These are phyloP conservation scores for Cryptocheilus praepositus DNA, from an alignment of 2,888 invertebrate species.

Conservation along the genomic window DNA sequence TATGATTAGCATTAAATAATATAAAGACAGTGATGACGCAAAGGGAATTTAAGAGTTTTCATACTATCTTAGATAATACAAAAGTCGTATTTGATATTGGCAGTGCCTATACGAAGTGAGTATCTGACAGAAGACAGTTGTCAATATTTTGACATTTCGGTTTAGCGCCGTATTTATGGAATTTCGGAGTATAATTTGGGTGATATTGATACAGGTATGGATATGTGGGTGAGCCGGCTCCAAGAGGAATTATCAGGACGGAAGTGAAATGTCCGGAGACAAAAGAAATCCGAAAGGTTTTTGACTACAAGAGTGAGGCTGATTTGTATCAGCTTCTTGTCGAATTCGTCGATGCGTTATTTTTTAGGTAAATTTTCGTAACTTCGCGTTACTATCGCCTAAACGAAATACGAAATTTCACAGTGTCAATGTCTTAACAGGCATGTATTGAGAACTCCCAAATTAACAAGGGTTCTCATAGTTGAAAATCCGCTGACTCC, in stretches of 20 bases:
- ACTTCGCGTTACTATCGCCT: not conserved
- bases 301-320: slow-evolving; percentile 80
- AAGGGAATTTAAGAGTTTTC: slow-evolving; percentile 85
- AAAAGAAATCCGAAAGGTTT: slow-evolving; percentile 79
- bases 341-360: slow-evolving; percentile 90
- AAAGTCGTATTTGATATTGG: slow-evolving; percentile 94
- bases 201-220: slow-evolving; percentile 82
- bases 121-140: slow-evolving; percentile 8
- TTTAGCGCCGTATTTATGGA: slow-evolving; percentile 1
- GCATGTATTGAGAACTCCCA: slow-evolving; percentile 92
- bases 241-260: slow-evolving; percentile 90
- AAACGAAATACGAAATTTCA: not conserved
- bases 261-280: slow-evolving; percentile 83
- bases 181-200: not conserved
- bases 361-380: slow-evolving; percentile 83
- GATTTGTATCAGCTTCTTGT: slow-evolving; percentile 91
- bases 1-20: too few relatives aligned
- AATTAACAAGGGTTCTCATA: slow-evolving; percentile 93
- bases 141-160: slow-evolving; percentile 32
- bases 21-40: slow-evolving; percentile 78
- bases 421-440: slow-evolving; percentile 74
- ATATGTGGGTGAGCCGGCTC: slow-evolving; percentile 91
- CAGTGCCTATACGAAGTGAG: slow-evolving; percentile 93
- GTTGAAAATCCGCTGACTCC: slow-evolving; percentile 92
- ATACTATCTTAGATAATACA: slow-evolving; percentile 89